Percentiles rank a stretch among this genome's conserved stretches.
Conservation (phyloP, 2,797 vertebrate genomes). For the Gallinago solitaria region DNA sequence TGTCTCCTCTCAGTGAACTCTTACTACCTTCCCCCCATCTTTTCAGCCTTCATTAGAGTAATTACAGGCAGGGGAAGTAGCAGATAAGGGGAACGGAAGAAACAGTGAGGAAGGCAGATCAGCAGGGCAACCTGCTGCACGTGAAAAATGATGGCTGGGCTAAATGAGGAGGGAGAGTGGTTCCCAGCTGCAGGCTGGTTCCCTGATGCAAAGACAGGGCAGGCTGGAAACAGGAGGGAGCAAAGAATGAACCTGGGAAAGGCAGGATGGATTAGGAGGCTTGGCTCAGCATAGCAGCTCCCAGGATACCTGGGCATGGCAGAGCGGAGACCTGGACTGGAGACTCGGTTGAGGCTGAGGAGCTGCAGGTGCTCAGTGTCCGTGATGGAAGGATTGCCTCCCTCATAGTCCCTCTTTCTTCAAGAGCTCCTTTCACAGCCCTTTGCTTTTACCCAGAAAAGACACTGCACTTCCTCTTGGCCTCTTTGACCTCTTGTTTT, state of each 20-base stretch:
- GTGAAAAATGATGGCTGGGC: neutral
- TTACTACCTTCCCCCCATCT: neutral
- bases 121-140: neutral
- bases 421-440: neutral
- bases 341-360: neutral
- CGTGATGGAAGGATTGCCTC: neutral
- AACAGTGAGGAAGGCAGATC: neutral
- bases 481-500: slow-evolving; percentile 9
- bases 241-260: neutral
- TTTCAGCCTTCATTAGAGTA: neutral
- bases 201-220: neutral
- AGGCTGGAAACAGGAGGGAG: neutral
- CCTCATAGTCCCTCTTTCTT: neutral
- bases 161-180: neutral
- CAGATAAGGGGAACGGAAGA: neutral
- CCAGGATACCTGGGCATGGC: neutral
- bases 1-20: neutral
- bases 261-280: neutral
- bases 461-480: neutral
- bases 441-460: neutral
- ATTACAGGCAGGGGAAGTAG: neutral
- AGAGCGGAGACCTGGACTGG: neutral
- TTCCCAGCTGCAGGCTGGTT: neutral
- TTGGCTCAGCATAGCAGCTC: neutral
- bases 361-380: neutral